phyloP scores from a whole-genome alignment of 35 echinoderm and acorn worm genomes.

The Holothuria glaberrima region DNA sequence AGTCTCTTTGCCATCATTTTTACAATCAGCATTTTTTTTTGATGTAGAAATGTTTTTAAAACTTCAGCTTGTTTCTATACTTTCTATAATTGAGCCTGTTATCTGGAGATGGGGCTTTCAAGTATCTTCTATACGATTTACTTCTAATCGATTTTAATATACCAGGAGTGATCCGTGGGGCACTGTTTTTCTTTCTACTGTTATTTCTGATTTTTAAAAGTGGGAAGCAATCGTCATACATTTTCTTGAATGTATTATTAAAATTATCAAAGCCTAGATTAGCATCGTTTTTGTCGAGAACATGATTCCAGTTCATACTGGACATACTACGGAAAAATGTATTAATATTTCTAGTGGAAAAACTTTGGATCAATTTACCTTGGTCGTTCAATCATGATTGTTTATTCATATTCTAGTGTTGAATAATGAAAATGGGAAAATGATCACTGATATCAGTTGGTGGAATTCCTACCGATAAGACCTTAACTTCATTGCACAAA shows the following conservation, averaged over 20 bases:
- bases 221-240: not conserved
- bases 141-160: not conserved
- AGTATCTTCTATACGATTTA: not conserved
- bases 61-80: not conserved
- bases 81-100: no score
- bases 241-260: not conserved
- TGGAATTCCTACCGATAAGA: no score
- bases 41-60: not conserved
- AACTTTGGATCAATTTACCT: not conserved
- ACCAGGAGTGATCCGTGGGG: not conserved
- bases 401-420: no score
- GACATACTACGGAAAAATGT: not conserved
- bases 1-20: not conserved
- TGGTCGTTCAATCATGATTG: not conserved
- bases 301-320: not conserved
- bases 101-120: not conserved
- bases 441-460: no score
- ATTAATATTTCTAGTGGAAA: not conserved
- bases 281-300: not conserved
- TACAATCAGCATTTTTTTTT: not conserved
- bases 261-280: not conserved
- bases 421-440: no score
- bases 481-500: no score
- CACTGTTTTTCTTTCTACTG: not conserved
- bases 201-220: not conserved